phyloP scores from a whole-genome alignment of 2,113 vertebrate species.

The Lepus americanus region DNA sequence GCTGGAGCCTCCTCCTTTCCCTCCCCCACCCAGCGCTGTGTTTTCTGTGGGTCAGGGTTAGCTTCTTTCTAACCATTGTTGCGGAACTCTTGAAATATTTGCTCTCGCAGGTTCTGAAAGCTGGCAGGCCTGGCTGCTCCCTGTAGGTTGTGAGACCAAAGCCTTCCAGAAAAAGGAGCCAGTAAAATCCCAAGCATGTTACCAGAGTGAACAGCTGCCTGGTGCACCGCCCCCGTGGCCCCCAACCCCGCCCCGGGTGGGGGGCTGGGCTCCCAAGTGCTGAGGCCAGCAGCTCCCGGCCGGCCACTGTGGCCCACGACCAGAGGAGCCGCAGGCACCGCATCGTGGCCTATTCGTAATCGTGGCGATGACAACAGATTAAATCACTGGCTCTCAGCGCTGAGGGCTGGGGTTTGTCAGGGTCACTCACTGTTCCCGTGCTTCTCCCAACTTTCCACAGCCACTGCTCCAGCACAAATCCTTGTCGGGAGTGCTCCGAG shows the following conservation, averaged over 20 bases:
- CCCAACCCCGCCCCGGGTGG: not conserved
- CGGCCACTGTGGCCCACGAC: not conserved
- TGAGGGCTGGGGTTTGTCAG: slow-evolving; percentile 59
- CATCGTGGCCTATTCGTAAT: not conserved
- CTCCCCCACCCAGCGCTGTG: slow-evolving; percentile 56
- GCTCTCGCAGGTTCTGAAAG: slow-evolving; percentile 74
- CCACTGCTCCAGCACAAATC: not conserved
- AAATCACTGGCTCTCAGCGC: slow-evolving; percentile 41
- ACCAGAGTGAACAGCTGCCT: not conserved
- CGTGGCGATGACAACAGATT: slow-evolving; percentile 48
- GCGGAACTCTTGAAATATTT: slow-evolving; percentile 78
- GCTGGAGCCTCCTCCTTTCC: not conserved
- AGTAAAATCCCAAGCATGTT: slow-evolving; percentile 62
- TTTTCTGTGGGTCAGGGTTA: slow-evolving; percentile 60
- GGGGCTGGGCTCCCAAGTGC: not conserved
- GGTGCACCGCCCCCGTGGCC: fast-evolving
- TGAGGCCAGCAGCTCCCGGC: slow-evolving; percentile 38
- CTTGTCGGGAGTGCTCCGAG: not conserved
- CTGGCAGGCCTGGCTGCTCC: slow-evolving; percentile 70
- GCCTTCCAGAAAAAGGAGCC: slow-evolving; percentile 74
- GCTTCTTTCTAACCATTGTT: slow-evolving; percentile 74
- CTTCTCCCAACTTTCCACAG: slow-evolving; percentile 44
- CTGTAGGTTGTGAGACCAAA: slow-evolving; percentile 71
- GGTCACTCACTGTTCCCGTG: slow-evolving; percentile 64
- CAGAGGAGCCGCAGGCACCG: slow-evolving; percentile 4